Conservation (phyloP, 2,888 invertebrate species). For the Chaetogeoica ovagalla region DNA sequence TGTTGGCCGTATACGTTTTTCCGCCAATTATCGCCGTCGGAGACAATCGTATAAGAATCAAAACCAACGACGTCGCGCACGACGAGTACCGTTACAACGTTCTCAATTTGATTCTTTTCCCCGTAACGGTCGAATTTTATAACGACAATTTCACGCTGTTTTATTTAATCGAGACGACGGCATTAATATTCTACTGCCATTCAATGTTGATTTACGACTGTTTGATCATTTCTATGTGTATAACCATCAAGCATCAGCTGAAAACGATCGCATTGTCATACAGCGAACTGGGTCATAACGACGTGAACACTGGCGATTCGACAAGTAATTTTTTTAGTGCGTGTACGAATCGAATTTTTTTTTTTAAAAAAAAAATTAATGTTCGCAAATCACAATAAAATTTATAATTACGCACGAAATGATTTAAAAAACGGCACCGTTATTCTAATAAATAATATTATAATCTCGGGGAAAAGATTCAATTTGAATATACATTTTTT, state of each 20-base stretch:
- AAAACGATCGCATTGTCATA: conserved; percentile 22
- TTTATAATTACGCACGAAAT: too few species aligned
- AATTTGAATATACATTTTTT: too few species aligned
- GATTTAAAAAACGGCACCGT: too few species aligned
- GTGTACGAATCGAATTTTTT: too few species aligned
- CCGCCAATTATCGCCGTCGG: neutral
- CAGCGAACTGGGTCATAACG: neutral
- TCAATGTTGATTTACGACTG: conserved; percentile 6
- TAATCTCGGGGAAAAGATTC: too few species aligned
- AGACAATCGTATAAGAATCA: neutral
- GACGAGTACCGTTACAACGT: conserved; percentile 6
- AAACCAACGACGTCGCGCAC: neutral
- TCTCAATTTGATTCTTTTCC: conserved; percentile 13
- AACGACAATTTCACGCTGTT: neutral
- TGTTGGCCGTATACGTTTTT: neutral
- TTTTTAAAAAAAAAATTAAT: too few species aligned
- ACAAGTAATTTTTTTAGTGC: too few species aligned
- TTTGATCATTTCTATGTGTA: neutral
- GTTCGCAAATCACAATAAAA: too few species aligned
- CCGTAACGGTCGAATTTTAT: neutral
- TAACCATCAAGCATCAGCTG: neutral
- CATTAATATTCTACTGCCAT: neutral
- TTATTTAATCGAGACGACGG: neutral
- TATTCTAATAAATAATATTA: too few species aligned
- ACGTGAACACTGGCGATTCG: neutral